Evolutionary conservation across 2,888 invertebrate species (phyloP), one percentile per base, ranked within the genome.

Genomic region (Tyria jacobaeae): DNA sequence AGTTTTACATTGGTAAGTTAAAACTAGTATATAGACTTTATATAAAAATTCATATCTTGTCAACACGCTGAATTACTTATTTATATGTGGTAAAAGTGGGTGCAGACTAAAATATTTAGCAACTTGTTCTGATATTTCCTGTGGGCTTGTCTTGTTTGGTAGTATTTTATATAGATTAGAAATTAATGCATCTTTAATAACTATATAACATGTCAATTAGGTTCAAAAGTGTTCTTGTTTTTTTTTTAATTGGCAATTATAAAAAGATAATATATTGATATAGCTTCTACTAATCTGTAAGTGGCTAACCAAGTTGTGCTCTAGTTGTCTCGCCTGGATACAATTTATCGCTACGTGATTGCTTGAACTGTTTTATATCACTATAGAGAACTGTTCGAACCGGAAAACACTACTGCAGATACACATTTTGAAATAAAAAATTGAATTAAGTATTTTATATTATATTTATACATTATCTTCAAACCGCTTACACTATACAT

Each of bases 61-160:
- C 37, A 53, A 39, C 25, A 25, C 7, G 21, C 10, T 54, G 17
- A 54, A 44, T 44, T 44, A 44, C n/a, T 54, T 31, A 39, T 53
- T 54, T 27, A 10, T 44, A 10, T 14, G 5, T 27, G 17, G 44
- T 54, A 54, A 55, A 21, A 55, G 15, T 41, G 31, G 44, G 31
- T 31, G 21, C 55, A 44, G 15, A 55, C 25, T 35, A 52, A 10
- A 53, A 54, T 25, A 60, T 61, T 59, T 59, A 15, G 15, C 49
- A 25, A 54, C 41, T 10, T 56, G 57, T 64, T 68, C 54, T 37
- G 15, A 24, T 62, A 48, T 60, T 69, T 75, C 69, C 73, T 64
- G 59, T 69, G 25, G 35, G 27, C 25, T 44, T 17, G 25, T 34
- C 37, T 52, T 65, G 63, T 61, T 56, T 53, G 6, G 25, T 57